phyloP scores from a whole-genome alignment of 1,140 invertebrate species.

The Zaprionus camerounensis region DNA sequence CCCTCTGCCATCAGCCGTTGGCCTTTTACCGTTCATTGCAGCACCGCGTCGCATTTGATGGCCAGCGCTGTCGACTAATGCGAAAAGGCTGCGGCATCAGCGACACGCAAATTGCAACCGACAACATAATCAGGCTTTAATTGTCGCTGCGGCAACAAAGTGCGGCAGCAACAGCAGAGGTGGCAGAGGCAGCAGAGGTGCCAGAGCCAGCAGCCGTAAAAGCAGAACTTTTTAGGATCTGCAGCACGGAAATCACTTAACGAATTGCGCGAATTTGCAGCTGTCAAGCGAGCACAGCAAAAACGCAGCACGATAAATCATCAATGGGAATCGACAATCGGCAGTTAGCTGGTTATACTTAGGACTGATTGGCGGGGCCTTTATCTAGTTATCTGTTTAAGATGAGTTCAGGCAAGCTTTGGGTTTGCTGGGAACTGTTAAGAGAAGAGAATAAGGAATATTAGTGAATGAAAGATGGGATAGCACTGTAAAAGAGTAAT shows the following conservation, averaged over 20 bases:
- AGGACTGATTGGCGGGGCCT: neutral
- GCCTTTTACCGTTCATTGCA: constrained; percentile 72
- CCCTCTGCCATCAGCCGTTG: constrained; percentile 55
- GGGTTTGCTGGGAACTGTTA: neutral
- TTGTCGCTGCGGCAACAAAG: constrained; percentile 64
- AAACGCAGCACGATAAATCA: neutral
- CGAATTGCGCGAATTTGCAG: constrained; percentile 9
- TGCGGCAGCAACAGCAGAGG: constrained; percentile 29
- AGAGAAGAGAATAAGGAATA: neutral
- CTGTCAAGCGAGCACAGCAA: constrained; percentile 1
- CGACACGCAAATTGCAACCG: constrained; percentile 48
- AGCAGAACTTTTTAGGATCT: constrained; percentile 1
- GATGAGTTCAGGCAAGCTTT: neutral
- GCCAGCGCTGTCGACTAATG: constrained; percentile 43
- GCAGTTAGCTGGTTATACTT: neutral
- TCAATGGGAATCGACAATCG: neutral
- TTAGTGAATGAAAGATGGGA: neutral
- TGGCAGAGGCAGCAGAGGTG: neutral
- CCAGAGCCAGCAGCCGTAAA: neutral
- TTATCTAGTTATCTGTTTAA: neutral
- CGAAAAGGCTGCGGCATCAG: constrained; percentile 11
- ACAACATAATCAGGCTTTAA: constrained; percentile 80
- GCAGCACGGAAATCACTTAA: constrained; percentile 8
- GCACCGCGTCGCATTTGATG: constrained; percentile 32
- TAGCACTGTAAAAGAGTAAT: neutral